These are phyloP conservation scores for Lophius americanus DNA, from an alignment of 2,797 vertebrate genomes.

Conservation along the genomic window DNA sequence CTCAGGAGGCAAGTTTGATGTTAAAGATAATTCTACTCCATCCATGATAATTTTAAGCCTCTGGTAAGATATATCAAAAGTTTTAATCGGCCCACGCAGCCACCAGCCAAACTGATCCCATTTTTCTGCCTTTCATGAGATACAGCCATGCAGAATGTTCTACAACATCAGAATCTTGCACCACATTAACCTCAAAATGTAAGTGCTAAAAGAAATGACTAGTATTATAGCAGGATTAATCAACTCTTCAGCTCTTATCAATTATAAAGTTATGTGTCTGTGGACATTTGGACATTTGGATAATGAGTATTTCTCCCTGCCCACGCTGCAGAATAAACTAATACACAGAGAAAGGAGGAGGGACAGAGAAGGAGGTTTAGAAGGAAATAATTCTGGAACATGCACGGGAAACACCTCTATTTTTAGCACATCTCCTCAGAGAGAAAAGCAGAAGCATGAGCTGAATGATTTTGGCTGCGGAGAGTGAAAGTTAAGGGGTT, in stretches of 20 bases:
- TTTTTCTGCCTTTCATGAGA: no score
- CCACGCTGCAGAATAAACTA: constrained; percentile 35
- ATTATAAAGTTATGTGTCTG: constrained; percentile 2
- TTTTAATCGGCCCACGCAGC: no score
- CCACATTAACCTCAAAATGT: not conserved
- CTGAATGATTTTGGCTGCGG: constrained; percentile 63
- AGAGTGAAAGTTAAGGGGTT: constrained; percentile 25
- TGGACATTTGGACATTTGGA: not conserved
- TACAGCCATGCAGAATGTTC: no score
- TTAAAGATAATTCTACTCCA: no score
- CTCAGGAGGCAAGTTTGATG: no score
- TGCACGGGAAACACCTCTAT: constrained; percentile 80
- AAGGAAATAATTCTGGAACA: constrained; percentile 64
- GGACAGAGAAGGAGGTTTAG: constrained; percentile 29
- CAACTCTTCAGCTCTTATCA: not conserved
- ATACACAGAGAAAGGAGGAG: constrained; percentile 21
- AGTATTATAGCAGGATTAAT: not conserved
- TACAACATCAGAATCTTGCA: no score
- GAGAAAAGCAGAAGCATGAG: constrained; percentile 61
- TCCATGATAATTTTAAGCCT: no score
- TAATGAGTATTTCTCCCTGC: constrained; percentile 9
- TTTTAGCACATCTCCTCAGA: constrained; percentile 72
- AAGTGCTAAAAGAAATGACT: not conserved
- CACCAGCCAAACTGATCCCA: no score
- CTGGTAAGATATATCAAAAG: no score